These are phyloP conservation scores for Reticulitermes speratus DNA, from an alignment of 1,140 invertebrate genomes.

Conservation along the genomic window DNA sequence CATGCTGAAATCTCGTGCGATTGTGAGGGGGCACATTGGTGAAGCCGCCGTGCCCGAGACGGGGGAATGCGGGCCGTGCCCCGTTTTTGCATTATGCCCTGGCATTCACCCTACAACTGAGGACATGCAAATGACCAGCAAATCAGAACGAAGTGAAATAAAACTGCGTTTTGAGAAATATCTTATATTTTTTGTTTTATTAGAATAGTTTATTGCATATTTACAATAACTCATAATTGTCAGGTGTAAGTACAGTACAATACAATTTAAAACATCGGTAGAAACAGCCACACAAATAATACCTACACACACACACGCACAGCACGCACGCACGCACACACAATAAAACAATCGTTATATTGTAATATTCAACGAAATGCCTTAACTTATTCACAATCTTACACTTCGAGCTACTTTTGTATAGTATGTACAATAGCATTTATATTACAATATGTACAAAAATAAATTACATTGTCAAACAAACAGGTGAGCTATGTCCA, in stretches of 20 bases:
- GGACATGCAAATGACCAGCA: no score
- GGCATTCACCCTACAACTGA: no score
- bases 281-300: background rate
- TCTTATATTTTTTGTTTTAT: background rate
- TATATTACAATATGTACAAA: constrained; percentile 12
- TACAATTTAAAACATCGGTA: background rate
- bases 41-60: no score
- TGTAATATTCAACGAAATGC: background rate
- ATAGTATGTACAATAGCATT: background rate
- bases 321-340: no score
- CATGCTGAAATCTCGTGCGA: no score
- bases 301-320: background rate
- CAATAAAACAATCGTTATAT: background rate
- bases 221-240: background rate
- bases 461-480: constrained; percentile 13
- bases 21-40: no score
- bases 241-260: background rate
- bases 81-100: no score
- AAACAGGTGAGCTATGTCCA: background rate
- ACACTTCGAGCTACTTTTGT: background rate
- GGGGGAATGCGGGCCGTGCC: no score
- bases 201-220: background rate
- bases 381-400: background rate
- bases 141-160: no score
- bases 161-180: no score